Conservation (phyloP, 2,113 vertebrate species). For the Lepus europaeus region DNA sequence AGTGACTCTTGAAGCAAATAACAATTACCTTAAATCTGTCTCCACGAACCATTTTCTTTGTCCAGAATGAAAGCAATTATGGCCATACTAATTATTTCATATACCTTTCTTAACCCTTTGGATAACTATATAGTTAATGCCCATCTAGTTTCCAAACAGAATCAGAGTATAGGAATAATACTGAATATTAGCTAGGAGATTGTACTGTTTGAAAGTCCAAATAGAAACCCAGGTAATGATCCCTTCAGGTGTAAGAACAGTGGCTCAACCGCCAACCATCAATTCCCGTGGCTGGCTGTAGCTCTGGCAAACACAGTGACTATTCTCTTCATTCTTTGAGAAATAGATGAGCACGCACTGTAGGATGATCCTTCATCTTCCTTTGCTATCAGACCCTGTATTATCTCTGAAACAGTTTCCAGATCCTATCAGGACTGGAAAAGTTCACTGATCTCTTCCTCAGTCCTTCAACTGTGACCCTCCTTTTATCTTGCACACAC, state of each 20-base stretch:
- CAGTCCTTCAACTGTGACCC: neutral
- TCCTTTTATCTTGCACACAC: neutral
- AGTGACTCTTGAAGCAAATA: neutral
- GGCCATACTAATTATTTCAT: neutral
- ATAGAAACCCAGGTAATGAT: neutral
- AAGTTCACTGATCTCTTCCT: neutral
- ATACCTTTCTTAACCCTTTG: neutral
- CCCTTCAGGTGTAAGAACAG: neutral
- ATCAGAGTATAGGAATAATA: neutral
- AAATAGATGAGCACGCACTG: neutral
- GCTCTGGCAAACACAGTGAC: neutral
- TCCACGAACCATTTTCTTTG: constrained; percentile 12
- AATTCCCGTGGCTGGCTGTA: neutral
- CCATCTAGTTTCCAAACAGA: neutral
- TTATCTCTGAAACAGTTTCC: constrained; percentile 20
- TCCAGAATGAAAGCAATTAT: neutral
- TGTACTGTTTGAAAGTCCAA: neutral
- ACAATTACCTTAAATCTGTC: neutral
- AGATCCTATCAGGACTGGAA: neutral
- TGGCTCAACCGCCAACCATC: neutral
- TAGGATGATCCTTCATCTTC: neutral
- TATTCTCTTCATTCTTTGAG: neutral
- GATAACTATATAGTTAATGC: neutral
- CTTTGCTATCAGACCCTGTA: neutral
- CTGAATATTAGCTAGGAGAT: neutral